These are phyloP conservation scores for Trachymyrmex septentrionalis DNA, from an alignment of 1,140 invertebrate genomes.

Conservation along the genomic window DNA sequence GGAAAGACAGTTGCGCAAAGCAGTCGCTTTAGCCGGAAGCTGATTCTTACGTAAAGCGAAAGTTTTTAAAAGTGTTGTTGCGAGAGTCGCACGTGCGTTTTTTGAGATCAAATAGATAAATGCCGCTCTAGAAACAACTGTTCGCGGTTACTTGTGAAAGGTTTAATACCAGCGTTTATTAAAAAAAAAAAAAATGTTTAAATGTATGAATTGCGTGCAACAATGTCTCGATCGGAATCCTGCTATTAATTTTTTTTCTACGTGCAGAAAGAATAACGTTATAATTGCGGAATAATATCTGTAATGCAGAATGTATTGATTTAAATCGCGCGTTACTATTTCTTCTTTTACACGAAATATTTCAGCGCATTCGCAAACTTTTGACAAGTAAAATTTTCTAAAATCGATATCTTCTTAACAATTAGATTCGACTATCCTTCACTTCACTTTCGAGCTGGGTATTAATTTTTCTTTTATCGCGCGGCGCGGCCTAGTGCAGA, in stretches of 20 bases:
- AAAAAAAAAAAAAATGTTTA: background rate
- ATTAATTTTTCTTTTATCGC: background rate
- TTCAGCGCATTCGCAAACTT: background rate
- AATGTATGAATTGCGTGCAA: background rate
- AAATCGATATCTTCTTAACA: background rate
- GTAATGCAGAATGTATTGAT: background rate
- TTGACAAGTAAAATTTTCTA: background rate
- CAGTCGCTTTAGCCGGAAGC: conserved; percentile 35
- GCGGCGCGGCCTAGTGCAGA: background rate
- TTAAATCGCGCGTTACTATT: background rate
- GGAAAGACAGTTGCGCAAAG: conserved; percentile 18
- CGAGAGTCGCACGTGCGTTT: conserved; percentile 20
- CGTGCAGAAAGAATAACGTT: background rate
- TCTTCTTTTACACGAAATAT: background rate
- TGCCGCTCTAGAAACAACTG: background rate
- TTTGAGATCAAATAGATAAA: conserved; percentile 35
- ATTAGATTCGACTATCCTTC: background rate
- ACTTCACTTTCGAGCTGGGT: background rate
- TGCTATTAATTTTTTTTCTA: conserved; percentile 22
- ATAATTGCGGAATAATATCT: too few species aligned
- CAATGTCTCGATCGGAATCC: background rate
- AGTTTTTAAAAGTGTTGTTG: conserved; percentile 3
- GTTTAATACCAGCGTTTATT: background rate
- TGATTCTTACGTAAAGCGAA: conserved; percentile 38
- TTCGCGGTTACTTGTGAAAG: background rate